Evolutionary conservation across 1,140 invertebrate genomes (phyloP), one percentile per base, ranked within the genome.

Genomic region (Belonocnema kinseyi): DNA sequence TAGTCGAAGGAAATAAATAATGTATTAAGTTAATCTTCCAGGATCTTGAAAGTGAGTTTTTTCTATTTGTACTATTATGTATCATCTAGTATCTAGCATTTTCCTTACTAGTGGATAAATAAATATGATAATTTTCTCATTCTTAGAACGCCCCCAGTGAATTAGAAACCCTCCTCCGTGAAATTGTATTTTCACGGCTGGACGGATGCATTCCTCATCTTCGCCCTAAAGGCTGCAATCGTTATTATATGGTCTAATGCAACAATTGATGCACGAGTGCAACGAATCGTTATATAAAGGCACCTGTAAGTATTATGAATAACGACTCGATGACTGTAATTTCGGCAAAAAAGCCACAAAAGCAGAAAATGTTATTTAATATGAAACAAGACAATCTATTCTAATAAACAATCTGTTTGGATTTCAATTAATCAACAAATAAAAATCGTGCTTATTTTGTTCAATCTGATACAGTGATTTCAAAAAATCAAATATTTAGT

Each of bases 111-210:
- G 21, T 33, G 0, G 21, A 2, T 33, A 5, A 61, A 61, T 33
- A 16, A 61, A 61, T 33, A 61, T 33, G 40, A 61, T 14, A 17
- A 7, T 33, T 14, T 13, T 33, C 14, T 33, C 8, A 61, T 5
- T 6, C 33, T 61, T 4, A 33, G 16, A 11, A 14, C 16, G 26
- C 21, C 14, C 19, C 16, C 8, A 12, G 12, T 2, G 4, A 58
- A 33, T 56, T 80, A 80, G 77, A 81, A 80, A 80, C 81, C 80
- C 77, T 80, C 75, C 81, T 77, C 50, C 78, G 76, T 80, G 79
- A 80, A 79, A 83, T 75, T 78, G 74, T 58, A 46, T 83, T 71
- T 83, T 79, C 74, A 81, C 76, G 73, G 73, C 53, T 78, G 54
- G 78, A 61, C 79, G 82, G 78, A 71, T 83, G 54, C 75, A 78